Evolutionary conservation across 2,888 invertebrate genomes (phyloP), one percentile per base, ranked within the genome.

Genomic region (Lapara coniferarum): DNA sequence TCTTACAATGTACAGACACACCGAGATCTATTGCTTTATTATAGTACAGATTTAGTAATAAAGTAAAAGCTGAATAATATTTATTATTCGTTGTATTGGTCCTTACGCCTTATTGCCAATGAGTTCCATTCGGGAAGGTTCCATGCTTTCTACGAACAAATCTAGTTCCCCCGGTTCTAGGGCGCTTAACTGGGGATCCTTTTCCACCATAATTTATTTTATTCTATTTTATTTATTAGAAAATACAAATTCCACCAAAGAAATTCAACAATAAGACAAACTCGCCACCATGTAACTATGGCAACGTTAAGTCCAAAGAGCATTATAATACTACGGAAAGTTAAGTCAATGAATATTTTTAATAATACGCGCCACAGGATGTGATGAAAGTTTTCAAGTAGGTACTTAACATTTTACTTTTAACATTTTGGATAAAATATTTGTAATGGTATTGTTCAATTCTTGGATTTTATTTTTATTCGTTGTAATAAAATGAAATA

Each of bases 131-230:
- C 94, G 90, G 72, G 95, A 96, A 46, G 95, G 91, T 74, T 95
- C 94, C 85, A 98, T 95, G 75, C 96, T 95, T 82, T 97, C 95
- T 5, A 97, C 94, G 79, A 95, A 97, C 74, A 95, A 89, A 82
- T 97, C 97, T 8, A 97, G 90, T 90, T 98, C 98, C 77, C 96
- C 96, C 7, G 95, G 93, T 71, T 94, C 90, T 56, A 96, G 89
- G 74, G 96, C 95, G 88, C 93, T 93, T 75, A 91, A 75, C 87
- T 91, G 87, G 51, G 86, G 81, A 74, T 92, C 89, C 76, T 91
- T 91, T 70, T 93, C 94, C 53, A 94, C 94, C 95, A 95, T 95
- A 83, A 19, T 55, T 0, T 52, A 3, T 14, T 52, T n/a, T 52
- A 52, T 52, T 14, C 10, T 14, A 66, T 16, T 63, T 52, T 25